These are phyloP conservation scores for Philereme transversata DNA, from an alignment of 2,888 invertebrate species.

Conservation along the genomic window DNA sequence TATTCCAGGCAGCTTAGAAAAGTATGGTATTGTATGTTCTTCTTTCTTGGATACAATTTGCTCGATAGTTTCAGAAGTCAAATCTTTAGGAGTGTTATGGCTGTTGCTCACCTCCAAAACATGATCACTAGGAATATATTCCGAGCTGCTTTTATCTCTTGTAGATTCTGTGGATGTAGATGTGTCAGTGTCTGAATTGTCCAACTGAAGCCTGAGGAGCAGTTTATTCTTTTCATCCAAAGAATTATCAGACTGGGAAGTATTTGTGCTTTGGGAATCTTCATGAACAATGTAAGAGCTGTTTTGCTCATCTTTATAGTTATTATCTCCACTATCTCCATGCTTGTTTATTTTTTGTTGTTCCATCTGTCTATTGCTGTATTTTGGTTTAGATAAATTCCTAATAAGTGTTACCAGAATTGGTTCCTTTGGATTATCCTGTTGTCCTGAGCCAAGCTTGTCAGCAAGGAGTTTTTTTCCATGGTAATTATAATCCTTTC, in stretches of 20 bases:
- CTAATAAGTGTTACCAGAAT: constrained; percentile 65
- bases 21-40: constrained; percentile 38
- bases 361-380: constrained; percentile 47
- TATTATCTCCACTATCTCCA: constrained; percentile 41
- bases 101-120: constrained; percentile 47
- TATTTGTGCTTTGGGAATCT: constrained; percentile 68
- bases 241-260: constrained; percentile 75
- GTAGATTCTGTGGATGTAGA: constrained; percentile 75
- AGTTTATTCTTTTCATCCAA: constrained; percentile 77
- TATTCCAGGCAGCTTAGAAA: constrained; percentile 52
- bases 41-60: constrained; percentile 23
- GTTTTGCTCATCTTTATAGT: constrained; percentile 66
- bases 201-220: constrained; percentile 67
- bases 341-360: constrained; percentile 46
- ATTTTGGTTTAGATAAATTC: constrained; percentile 51
- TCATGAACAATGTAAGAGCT: constrained; percentile 77
- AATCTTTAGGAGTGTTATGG: constrained; percentile 34
- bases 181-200: constrained; percentile 78
- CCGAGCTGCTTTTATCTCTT: constrained; percentile 71
- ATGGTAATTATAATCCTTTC: constrained; percentile 85
- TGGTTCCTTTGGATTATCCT: constrained; percentile 62
- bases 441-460: constrained; percentile 58
- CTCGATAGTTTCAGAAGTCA: constrained; percentile 9
- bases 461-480: constrained; percentile 72
- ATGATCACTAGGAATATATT: constrained; percentile 73